Percentiles rank a stretch among this genome's conserved stretches.
Conservation (phyloP, 2,797 vertebrate genomes). For the Amphiprion clarkii region DNA sequence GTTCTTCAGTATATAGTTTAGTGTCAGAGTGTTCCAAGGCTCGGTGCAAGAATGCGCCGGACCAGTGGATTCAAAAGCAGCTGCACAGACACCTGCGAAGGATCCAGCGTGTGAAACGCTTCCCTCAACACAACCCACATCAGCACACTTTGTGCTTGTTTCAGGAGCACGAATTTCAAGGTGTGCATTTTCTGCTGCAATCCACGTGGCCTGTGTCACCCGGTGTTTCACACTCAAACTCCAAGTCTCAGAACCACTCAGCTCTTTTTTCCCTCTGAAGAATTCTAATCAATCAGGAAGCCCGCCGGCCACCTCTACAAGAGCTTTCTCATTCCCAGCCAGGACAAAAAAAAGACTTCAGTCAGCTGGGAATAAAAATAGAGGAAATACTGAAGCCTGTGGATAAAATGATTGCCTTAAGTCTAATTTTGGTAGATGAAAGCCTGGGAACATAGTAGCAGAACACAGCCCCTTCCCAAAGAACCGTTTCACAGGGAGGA, state of each 20-base stretch:
- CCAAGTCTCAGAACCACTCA: slow-evolving; percentile 58
- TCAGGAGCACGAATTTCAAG: slow-evolving; percentile 61
- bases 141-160: slow-evolving; percentile 68
- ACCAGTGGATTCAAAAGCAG: slow-evolving; percentile 58
- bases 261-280: slow-evolving; percentile 67
- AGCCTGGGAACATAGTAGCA: slow-evolving; percentile 53
- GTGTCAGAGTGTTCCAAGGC: slow-evolving; percentile 45
- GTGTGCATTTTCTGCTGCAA: slow-evolving; percentile 56
- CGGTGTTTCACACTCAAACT: slow-evolving; percentile 61
- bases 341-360: slow-evolving; percentile 56
- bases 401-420: slow-evolving; percentile 62
- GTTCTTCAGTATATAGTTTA: slow-evolving; percentile 19
- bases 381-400: slow-evolving; percentile 58
- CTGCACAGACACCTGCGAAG: slow-evolving; percentile 72
- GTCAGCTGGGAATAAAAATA: slow-evolving; percentile 58
- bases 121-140: slow-evolving; percentile 62
- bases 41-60: slow-evolving; percentile 32
- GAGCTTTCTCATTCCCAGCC: slow-evolving; percentile 65
- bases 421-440: slow-evolving; percentile 70
- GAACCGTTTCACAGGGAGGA: slow-evolving; percentile 33
- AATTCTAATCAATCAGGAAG: slow-evolving; percentile 77
- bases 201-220: slow-evolving; percentile 56
- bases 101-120: slow-evolving; percentile 57
- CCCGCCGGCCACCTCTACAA: slow-evolving; percentile 61
- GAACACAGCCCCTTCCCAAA: slow-evolving; percentile 42